Percentiles rank a stretch among this genome's conserved stretches.
Conservation (phyloP, 2,888 invertebrate genomes). For the Yponomeuta evonymella region DNA sequence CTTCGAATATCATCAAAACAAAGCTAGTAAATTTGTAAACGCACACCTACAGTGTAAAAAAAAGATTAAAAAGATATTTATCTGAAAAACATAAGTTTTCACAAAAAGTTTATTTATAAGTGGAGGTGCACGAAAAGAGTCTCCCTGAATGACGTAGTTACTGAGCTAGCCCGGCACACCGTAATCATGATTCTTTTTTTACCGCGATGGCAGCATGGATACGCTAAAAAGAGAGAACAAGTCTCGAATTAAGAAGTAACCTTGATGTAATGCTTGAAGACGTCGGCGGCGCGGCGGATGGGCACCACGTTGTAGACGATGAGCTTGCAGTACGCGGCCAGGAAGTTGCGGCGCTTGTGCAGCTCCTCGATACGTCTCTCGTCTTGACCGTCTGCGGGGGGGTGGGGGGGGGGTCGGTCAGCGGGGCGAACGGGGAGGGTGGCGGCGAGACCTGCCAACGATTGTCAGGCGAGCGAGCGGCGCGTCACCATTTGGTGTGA, state of each 20-base stretch:
- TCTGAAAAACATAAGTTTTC: too few relatives aligned
- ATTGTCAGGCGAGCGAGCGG: too few relatives aligned
- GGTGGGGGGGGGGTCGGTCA: not conserved
- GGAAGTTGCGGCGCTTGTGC: constrained; percentile 95
- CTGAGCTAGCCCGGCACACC: too few relatives aligned
- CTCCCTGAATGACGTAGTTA: too few relatives aligned
- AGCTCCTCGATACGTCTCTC: constrained; percentile 98
- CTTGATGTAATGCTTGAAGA: constrained; percentile 98
- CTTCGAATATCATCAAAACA: too few relatives aligned
- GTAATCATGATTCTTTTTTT: too few relatives aligned
- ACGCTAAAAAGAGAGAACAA: not conserved
- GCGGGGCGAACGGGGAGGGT: not conserved
- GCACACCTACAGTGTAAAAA: too few relatives aligned
- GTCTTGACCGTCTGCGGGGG: constrained; percentile 86
- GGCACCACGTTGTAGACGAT: constrained; percentile 98
- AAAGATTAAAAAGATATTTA: too few relatives aligned
- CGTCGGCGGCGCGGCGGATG: constrained; percentile 92
- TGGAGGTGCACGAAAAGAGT: too few relatives aligned
- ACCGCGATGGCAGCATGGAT: not conserved
- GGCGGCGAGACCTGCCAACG: not conserved
- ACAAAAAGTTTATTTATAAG: too few relatives aligned
- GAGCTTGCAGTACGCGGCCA: constrained; percentile 98
- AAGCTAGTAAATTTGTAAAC: too few relatives aligned
- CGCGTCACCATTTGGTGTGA: too few relatives aligned
- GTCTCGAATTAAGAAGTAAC: constrained; percentile 47